These are phyloP conservation scores for Platysternon megacephalum DNA, from an alignment of 2,113 vertebrate species.

Conservation along the genomic window DNA sequence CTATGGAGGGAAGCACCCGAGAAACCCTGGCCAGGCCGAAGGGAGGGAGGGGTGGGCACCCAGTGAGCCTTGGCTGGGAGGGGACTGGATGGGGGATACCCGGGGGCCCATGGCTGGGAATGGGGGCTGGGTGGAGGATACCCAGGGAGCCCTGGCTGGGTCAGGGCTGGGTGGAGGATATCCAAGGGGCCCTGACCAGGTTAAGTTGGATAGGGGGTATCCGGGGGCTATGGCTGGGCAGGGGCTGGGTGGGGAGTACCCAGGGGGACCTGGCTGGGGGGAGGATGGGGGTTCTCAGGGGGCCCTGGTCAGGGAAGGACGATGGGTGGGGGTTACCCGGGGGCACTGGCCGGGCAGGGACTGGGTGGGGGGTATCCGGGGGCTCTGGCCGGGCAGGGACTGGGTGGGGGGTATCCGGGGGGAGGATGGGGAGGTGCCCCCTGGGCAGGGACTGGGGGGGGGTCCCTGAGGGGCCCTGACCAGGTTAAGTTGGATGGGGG, in stretches of 20 bases:
- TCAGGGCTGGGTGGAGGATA: no score
- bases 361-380: no score
- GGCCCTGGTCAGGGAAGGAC: neutral
- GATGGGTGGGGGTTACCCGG: neutral
- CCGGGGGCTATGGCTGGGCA: conserved; percentile 25
- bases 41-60: neutral
- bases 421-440: no score
- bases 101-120: conserved; percentile 40
- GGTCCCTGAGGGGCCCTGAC: no score
- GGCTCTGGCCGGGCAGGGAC: no score
- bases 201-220: neutral
- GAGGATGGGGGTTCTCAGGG: neutral
- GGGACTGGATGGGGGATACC: conserved; percentile 41
- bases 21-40: conserved; percentile 29
- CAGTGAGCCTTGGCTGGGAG: neutral
- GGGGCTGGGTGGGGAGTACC: neutral
- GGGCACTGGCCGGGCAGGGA: fast-evolving
- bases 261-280: conserved; percentile 46
- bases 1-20: neutral
- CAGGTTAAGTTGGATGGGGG: no score
- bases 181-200: no score
- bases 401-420: no score
- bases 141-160: no score
- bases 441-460: no score
- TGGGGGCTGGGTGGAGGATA: neutral